Conservation (phyloP, 2,113 vertebrate species). For the Psittacula cyanocephala region DNA sequence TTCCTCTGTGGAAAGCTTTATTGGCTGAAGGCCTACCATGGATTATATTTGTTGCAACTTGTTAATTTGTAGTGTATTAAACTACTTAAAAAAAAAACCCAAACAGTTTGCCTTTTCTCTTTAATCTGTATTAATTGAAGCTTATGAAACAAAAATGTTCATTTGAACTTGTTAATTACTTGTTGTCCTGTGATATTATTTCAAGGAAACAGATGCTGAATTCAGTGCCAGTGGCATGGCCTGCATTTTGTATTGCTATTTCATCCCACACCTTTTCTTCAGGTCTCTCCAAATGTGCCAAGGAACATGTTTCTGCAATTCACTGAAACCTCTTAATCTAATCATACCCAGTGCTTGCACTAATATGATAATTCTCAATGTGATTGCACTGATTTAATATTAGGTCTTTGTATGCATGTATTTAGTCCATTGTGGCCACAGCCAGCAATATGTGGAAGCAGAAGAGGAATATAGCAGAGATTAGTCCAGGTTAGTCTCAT, state of each 20-base stretch:
- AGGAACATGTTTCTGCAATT: neutral
- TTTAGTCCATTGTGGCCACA: neutral
- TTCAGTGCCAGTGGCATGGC: neutral
- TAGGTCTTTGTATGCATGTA: fast-evolving
- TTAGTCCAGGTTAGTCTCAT: neutral
- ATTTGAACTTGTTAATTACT: neutral
- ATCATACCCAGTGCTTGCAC: neutral
- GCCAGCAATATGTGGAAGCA: neutral
- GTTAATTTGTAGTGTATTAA: neutral
- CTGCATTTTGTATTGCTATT: neutral
- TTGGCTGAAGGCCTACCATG: neutral
- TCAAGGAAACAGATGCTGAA: neutral
- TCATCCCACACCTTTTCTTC: neutral
- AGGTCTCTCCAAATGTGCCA: neutral
- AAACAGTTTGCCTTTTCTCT: neutral
- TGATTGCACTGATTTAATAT: neutral
- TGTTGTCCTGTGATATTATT: neutral
- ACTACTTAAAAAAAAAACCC: neutral
- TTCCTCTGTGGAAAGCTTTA: neutral
- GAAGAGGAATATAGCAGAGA: neutral
- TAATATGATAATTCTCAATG: neutral
- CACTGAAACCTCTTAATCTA: neutral
- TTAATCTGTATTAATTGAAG: neutral
- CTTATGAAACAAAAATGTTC: neutral
- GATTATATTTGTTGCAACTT: neutral